Percentiles rank a stretch among this genome's conserved stretches.
phyloP scores from a whole-genome alignment of 2,888 invertebrate genomes.

The Nudaria mundana region DNA sequence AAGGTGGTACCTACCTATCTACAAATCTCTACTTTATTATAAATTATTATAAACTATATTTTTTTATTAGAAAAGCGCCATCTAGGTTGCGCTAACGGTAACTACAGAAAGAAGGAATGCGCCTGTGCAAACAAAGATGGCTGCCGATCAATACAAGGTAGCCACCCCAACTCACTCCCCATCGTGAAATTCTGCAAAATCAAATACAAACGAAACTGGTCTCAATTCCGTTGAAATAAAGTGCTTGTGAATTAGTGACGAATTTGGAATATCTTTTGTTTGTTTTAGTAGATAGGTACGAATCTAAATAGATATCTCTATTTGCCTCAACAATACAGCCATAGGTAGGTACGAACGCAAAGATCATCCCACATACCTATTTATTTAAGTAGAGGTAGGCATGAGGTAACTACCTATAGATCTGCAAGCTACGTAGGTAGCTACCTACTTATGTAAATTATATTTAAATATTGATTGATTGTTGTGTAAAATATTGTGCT shows the following conservation, averaged over 20 bases:
- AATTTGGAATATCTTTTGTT: slow-evolving; percentile 62
- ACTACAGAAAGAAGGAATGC: slow-evolving; percentile 33
- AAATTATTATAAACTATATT: too few species aligned
- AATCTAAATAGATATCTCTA: slow-evolving; percentile 21
- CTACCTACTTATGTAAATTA: neutral
- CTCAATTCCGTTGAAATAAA: slow-evolving; percentile 34
- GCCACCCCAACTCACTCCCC: slow-evolving; percentile 66
- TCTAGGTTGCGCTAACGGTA: slow-evolving; percentile 49
- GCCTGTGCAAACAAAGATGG: slow-evolving; percentile 73
- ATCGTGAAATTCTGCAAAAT: slow-evolving; percentile 30
- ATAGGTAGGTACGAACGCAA: too few species aligned
- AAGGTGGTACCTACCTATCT: neutral
- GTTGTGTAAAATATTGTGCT: too few species aligned
- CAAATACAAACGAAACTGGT: slow-evolving; percentile 33
- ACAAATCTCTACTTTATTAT: neutral
- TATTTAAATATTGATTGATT: neutral
- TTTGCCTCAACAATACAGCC: slow-evolving; percentile 4
- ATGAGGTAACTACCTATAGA: neutral
- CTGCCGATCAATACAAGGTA: slow-evolving; percentile 68
- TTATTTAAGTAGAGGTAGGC: neutral
- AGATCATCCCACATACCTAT: slow-evolving; percentile 7
- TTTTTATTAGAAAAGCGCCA: slow-evolving; percentile 56
- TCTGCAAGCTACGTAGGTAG: neutral
- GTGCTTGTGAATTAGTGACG: slow-evolving; percentile 35
- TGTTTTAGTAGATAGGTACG: slow-evolving; percentile 38